Evolutionary conservation across 1,140 invertebrate genomes (phyloP).

Genomic region (Brachystomella parvula): DNA sequence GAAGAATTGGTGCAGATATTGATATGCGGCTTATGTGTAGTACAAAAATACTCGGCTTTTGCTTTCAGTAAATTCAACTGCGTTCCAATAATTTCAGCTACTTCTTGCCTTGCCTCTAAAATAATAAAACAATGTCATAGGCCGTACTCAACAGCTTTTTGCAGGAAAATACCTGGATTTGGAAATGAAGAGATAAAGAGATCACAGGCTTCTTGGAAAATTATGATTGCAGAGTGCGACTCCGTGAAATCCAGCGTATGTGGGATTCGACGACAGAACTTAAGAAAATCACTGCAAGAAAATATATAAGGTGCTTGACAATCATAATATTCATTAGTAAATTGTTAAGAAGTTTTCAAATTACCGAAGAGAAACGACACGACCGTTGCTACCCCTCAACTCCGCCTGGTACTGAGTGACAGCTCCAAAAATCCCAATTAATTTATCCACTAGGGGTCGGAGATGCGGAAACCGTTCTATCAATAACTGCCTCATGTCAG

Average conservation of each 20-base stretch:
- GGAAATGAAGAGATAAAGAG: constrained; percentile 74
- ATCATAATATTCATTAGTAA: constrained; percentile 6
- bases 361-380: constrained; percentile 25
- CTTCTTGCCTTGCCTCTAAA: constrained; percentile 47
- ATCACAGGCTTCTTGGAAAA: constrained; percentile 84
- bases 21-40: constrained; percentile 68
- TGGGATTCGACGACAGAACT: constrained; percentile 75
- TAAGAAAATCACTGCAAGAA: constrained; percentile 75
- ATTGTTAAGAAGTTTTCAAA: constrained; percentile 15
- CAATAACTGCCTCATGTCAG: constrained; percentile 61
- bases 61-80: constrained; percentile 72
- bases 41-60: constrained; percentile 71
- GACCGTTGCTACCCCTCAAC: neutral
- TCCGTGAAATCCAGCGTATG: constrained; percentile 65
- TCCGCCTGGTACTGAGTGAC: constrained; percentile 61
- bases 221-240: constrained; percentile 61
- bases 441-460: constrained; percentile 61
- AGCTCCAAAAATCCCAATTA: constrained; percentile 73
- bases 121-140: no score
- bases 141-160: no score
- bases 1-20: constrained; percentile 44
- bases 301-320: constrained; percentile 36
- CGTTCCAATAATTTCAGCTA: constrained; percentile 67
- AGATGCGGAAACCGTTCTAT: constrained; percentile 59
- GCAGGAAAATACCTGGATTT: constrained; percentile 44